Evolutionary conservation across 2,797 vertebrate species (phyloP), one percentile per base, ranked within the genome.

Genomic region (Saxicola maurus): DNA sequence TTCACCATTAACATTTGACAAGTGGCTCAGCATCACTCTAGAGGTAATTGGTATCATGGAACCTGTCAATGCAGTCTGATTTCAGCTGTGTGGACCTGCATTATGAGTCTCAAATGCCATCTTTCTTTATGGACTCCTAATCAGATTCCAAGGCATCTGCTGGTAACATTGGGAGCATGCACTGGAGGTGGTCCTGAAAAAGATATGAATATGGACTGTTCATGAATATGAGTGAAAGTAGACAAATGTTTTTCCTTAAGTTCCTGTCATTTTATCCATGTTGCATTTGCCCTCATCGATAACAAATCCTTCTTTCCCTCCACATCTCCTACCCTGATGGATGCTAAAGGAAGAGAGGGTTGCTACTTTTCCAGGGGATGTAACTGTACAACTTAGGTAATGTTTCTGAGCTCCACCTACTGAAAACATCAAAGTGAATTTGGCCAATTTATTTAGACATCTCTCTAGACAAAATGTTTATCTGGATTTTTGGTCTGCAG

Each of bases 351-450:
- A 88, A 62, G 56, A 65, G 21, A 19, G 17, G 19, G 13, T 74
- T 92, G 38, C 68, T 95, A 13, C 38, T 68, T 17, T 79, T 88
- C 51, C 57, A 57, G 78, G 40, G 59, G 27, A 45, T 57, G 33
- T 65, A 71, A 68, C 49, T 88, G 43, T 86, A 21, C 87, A 80
- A 69, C 38, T 68, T 73, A 72, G 68, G 57, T 91, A 48, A 33
- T 82, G 51, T 89, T 91, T 85, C 79, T 80, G 65, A 89, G 65
- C 40, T 92, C 82, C 73, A 87, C 40, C 61, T 68, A 87, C 66
- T 78, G 73, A 66, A 86, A 94, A 81, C 62, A 93, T 92, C 86
- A 92, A 91, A 94, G 82, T 38, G n/a, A 89, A 87, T 90, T 90
- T 86, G 61, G 81, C 95, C 90, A 90, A 82, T 16, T 85, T 79